Percentiles rank a stretch among this genome's conserved stretches.
phyloP scores from a whole-genome alignment of 2,888 invertebrate species.

The Phalera bucephala region DNA sequence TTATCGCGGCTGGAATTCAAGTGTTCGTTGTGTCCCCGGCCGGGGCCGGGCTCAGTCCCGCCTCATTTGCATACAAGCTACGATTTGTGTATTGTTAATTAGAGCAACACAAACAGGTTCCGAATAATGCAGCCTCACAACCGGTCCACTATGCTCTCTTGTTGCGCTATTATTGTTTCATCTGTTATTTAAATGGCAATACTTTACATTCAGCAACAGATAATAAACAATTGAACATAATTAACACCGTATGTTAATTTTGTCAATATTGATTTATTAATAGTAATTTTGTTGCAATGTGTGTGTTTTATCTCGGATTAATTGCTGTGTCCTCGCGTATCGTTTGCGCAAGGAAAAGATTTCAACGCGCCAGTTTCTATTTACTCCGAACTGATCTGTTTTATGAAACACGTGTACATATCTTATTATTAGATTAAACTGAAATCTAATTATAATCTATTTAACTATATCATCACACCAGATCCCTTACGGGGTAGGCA shows the following conservation, averaged over 20 bases:
- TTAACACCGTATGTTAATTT: conserved; percentile 74
- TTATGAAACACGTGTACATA: no score
- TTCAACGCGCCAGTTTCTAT: conserved; percentile 34
- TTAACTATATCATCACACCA: no score
- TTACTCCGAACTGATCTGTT: no score
- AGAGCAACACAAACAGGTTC: conserved; percentile 79
- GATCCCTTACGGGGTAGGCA: no score
- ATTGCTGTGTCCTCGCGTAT: no score
- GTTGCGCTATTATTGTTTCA: conserved; percentile 74
- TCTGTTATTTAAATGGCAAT: conserved; percentile 80
- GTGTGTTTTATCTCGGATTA: conserved; percentile 5
- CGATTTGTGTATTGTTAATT: conserved; percentile 83
- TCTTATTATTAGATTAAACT: no score
- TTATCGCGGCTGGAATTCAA: conserved; percentile 45
- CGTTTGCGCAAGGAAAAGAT: conserved; percentile 49
- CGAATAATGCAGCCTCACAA: conserved; percentile 55
- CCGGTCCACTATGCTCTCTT: conserved; percentile 62
- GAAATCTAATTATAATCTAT: no score
- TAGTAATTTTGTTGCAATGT: conserved; percentile 14
- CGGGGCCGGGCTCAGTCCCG: conserved; percentile 40
- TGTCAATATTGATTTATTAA: conserved; percentile 60
- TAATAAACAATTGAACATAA: conserved; percentile 72
- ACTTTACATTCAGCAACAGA: conserved; percentile 49
- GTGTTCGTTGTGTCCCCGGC: conserved; percentile 28
- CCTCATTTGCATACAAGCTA: conserved; percentile 80